Evolutionary conservation across 53 echinoderm and acorn worm species (phyloP).

Genomic region (Apostichopus leukothele): DNA sequence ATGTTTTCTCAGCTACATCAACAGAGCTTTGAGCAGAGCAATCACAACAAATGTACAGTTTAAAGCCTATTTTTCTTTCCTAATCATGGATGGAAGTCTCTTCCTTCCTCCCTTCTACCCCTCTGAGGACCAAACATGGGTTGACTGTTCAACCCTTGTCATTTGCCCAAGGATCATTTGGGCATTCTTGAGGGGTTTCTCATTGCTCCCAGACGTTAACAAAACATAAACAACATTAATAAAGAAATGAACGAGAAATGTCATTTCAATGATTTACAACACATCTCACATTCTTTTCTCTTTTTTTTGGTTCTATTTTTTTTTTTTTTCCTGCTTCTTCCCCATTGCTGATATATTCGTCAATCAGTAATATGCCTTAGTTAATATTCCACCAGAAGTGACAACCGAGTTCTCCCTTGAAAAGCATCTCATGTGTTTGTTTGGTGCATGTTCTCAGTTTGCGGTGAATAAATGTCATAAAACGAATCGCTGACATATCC

Average conservation of each 20-base stretch:
- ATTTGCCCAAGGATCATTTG: background rate
- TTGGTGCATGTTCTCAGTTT: too few relatives aligned
- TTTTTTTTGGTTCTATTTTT: background rate
- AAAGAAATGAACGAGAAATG: background rate
- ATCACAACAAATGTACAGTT: background rate
- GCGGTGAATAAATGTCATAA: too few relatives aligned
- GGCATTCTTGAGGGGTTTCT: background rate
- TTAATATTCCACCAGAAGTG: too few relatives aligned
- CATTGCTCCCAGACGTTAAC: background rate
- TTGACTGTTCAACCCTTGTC: background rate
- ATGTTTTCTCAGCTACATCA: background rate
- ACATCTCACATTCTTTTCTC: background rate
- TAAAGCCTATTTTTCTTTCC: slow-evolving; percentile 21
- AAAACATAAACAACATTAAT: background rate
- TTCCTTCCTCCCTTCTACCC: background rate
- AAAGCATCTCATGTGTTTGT: too few relatives aligned
- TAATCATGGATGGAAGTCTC: background rate
- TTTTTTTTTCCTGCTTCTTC: too few relatives aligned
- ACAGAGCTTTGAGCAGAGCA: background rate
- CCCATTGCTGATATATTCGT: too few relatives aligned
- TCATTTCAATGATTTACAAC: background rate
- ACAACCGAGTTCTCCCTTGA: too few relatives aligned
- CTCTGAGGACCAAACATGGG: background rate
- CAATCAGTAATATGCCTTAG: too few relatives aligned
- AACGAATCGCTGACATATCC: too few relatives aligned